phyloP scores from a whole-genome alignment of 2,113 vertebrate species.

The Rhinopomastus cyanomelas region DNA sequence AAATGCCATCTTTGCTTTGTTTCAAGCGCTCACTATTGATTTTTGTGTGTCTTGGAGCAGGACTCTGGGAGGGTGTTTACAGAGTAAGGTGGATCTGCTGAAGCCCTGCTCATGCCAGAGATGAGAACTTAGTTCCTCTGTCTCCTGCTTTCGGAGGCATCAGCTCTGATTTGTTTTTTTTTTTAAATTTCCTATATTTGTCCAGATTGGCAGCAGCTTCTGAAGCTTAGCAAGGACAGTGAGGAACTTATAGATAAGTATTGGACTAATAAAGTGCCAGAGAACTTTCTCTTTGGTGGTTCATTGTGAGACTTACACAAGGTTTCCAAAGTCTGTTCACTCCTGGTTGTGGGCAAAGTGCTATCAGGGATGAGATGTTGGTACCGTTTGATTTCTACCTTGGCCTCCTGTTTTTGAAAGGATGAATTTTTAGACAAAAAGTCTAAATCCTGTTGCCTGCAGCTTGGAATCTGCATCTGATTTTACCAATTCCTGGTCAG shows the following conservation, averaged over 20 bases:
- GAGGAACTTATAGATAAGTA: neutral
- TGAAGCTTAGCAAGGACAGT: neutral
- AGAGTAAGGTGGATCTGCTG: neutral
- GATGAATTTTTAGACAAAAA: too few species aligned
- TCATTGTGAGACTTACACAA: neutral
- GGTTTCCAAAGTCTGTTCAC: too few species aligned
- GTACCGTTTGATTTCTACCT: too few species aligned
- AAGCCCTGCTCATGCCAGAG: neutral
- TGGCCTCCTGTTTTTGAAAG: too few species aligned
- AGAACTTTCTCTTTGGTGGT: neutral
- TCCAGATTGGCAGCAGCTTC: neutral
- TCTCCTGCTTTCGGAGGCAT: neutral
- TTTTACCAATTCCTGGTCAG: too few species aligned
- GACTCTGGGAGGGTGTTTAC: neutral
- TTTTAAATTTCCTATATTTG: neutral
- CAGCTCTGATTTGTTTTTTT: neutral
- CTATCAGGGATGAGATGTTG: too few species aligned
- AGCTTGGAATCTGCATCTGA: too few species aligned
- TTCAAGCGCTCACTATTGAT: neutral
- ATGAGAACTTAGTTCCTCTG: neutral
- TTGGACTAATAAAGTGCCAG: neutral
- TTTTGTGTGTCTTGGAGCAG: neutral
- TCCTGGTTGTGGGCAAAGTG: too few species aligned
- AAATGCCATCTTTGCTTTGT: neutral
- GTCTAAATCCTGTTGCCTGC: too few species aligned